phyloP scores from a whole-genome alignment of 2,888 invertebrate genomes.

The Cataglyphis cursor region DNA sequence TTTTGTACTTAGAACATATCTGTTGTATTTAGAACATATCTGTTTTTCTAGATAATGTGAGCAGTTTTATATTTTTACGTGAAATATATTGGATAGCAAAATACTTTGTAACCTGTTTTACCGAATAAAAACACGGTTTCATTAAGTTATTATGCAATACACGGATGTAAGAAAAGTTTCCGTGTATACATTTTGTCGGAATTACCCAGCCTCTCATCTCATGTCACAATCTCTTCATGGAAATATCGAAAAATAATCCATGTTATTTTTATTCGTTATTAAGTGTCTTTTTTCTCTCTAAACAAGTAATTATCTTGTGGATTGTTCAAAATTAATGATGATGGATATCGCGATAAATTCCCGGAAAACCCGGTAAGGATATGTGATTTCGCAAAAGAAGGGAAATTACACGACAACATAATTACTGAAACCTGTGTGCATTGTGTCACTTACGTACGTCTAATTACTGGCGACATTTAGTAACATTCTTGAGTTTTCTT shows the following conservation, averaged over 20 bases:
- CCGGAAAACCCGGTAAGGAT: slow-evolving; percentile 53
- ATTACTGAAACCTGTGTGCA: slow-evolving; percentile 18
- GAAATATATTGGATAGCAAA: background rate
- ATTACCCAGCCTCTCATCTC: slow-evolving; percentile 15
- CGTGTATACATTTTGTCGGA: background rate
- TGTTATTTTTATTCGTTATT: background rate
- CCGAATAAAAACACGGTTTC: background rate
- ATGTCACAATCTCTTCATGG: background rate
- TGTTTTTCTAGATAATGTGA: background rate
- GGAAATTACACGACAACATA: slow-evolving; percentile 24
- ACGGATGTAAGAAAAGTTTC: slow-evolving; percentile 20
- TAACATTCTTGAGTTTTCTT: slow-evolving; percentile 36
- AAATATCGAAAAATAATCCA: slow-evolving; percentile 6
- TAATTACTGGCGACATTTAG: slow-evolving; percentile 39
- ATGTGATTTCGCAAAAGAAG: slow-evolving; percentile 23
- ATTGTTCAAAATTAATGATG: slow-evolving; percentile 39
- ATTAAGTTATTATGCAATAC: slow-evolving; percentile 25
- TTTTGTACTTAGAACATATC: background rate
- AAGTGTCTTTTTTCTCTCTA: background rate
- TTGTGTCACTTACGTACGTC: slow-evolving; percentile 27
- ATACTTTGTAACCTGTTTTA: background rate
- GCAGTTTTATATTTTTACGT: background rate
- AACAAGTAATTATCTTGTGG: background rate
- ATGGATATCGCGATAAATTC: slow-evolving; percentile 22
- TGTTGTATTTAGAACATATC: background rate